These are phyloP conservation scores for Lasioglossum pauxillum DNA, from an alignment of 2,888 invertebrate species.

Conservation along the genomic window DNA sequence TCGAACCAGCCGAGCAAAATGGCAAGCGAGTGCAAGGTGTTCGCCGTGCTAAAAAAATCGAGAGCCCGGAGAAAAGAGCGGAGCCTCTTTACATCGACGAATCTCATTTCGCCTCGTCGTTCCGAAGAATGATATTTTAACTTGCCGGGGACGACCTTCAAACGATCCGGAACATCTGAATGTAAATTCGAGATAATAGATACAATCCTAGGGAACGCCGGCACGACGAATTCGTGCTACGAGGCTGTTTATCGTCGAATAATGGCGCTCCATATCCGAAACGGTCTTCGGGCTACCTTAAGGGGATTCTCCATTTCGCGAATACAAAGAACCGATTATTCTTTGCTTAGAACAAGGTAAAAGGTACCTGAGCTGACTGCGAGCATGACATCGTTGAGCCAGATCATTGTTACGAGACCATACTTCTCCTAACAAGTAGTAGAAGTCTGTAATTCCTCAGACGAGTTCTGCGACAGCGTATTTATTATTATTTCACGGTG, in stretches of 20 bases:
- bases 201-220: not conserved
- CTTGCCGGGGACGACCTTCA: not conserved
- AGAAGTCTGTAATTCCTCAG: not conserved
- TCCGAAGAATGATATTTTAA: conserved; percentile 9
- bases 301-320: not conserved
- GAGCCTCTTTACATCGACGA: not conserved
- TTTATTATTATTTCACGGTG: no score
- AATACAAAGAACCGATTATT: not conserved
- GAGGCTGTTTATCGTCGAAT: not conserved
- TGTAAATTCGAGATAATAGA: conserved; percentile 11
- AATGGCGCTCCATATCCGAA: not conserved
- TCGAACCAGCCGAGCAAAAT: not conserved
- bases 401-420: not conserved
- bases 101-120: conserved; percentile 1
- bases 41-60: not conserved
- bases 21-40: not conserved
- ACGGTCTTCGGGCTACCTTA: not conserved
- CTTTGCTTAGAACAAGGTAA: not conserved
- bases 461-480: not conserved
- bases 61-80: not conserved
- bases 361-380: not conserved
- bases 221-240: not conserved
- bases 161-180: conserved; percentile 2
- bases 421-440: not conserved
- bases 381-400: no score